Evolutionary conservation across 2,888 invertebrate species (phyloP).

Genomic region (Drosophila testacea): DNA sequence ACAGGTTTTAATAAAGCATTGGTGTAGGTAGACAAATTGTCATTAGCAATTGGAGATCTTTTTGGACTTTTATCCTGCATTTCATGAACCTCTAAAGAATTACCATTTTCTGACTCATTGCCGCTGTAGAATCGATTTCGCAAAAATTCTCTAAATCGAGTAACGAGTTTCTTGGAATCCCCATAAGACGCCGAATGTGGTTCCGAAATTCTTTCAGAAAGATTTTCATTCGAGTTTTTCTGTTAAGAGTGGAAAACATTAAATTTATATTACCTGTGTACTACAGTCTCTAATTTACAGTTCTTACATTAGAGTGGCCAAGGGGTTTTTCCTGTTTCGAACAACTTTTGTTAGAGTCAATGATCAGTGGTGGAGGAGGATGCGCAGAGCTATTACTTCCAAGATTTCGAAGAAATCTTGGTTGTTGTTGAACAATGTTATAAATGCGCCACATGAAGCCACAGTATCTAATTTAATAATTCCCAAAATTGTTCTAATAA

Average conservation of each 20-base stretch:
- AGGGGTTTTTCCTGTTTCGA: too few species aligned
- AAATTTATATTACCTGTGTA: background rate
- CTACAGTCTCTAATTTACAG: too few species aligned
- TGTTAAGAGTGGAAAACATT: background rate
- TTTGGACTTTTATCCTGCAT: background rate
- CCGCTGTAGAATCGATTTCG: background rate
- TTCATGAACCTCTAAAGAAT: background rate
- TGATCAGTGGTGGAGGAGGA: background rate
- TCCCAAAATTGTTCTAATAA: background rate
- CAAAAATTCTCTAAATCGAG: background rate
- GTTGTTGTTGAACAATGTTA: background rate
- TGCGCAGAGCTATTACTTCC: background rate
- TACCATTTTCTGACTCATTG: background rate
- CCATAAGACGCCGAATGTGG: background rate
- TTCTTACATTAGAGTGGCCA: too few species aligned
- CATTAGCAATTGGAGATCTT: background rate
- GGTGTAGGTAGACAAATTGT: background rate
- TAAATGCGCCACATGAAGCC: constrained; percentile 3
- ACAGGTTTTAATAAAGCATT: background rate
- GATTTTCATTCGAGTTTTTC: background rate
- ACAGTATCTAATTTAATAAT: background rate
- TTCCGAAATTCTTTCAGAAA: background rate
- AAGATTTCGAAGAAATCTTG: background rate
- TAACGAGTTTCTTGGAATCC: background rate
- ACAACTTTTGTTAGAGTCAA: background rate